phyloP scores from a whole-genome alignment of 1,140 invertebrate species.

The Neocloeon triangulifer region DNA sequence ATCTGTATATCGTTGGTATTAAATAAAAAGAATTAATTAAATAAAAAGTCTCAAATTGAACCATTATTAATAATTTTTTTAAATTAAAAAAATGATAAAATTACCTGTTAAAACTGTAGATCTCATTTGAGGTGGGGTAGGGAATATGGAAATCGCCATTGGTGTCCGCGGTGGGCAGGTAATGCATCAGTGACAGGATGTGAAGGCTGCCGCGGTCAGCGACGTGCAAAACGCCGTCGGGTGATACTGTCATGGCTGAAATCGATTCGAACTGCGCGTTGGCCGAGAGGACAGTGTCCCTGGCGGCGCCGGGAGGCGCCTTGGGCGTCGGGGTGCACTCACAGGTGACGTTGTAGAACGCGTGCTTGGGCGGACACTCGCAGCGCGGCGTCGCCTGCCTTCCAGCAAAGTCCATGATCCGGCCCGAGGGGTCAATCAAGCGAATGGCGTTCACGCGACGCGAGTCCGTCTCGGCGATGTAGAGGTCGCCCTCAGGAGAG shows the following conservation, averaged over 20 bases:
- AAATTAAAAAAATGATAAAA: too few species aligned
- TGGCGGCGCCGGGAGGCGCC: too few species aligned
- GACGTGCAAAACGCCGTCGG: constrained; percentile 80
- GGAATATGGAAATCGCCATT: constrained; percentile 83
- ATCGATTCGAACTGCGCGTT: constrained; percentile 79
- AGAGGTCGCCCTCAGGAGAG: constrained; percentile 77
- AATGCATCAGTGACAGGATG: constrained; percentile 72
- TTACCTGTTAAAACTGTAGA: constrained; percentile 83
- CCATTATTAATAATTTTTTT: too few species aligned
- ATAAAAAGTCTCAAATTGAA: too few species aligned
- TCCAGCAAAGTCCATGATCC: constrained; percentile 61
- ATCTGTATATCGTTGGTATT: too few species aligned
- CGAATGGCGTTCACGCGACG: constrained; percentile 72
- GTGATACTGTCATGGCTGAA: constrained; percentile 77
- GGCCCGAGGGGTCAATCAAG: constrained; percentile 55
- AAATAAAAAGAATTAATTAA: too few species aligned
- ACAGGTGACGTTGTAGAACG: constrained; percentile 19
- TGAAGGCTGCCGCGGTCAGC: constrained; percentile 82
- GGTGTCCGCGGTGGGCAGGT: constrained; percentile 68
- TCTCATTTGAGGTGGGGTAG: constrained; percentile 70
- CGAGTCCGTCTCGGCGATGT: constrained; percentile 81
- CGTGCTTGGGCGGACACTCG: constrained; percentile 26
- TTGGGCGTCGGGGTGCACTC: constrained; percentile 13
- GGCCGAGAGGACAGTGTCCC: constrained; percentile 65
- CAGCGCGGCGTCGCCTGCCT: constrained; percentile 1